A percentile compares a stretch with the other conserved stretches of the same genome.
These are phyloP conservation scores for Aegotheles bennettii DNA, from an alignment of 2,113 vertebrate species.

Conservation along the genomic window DNA sequence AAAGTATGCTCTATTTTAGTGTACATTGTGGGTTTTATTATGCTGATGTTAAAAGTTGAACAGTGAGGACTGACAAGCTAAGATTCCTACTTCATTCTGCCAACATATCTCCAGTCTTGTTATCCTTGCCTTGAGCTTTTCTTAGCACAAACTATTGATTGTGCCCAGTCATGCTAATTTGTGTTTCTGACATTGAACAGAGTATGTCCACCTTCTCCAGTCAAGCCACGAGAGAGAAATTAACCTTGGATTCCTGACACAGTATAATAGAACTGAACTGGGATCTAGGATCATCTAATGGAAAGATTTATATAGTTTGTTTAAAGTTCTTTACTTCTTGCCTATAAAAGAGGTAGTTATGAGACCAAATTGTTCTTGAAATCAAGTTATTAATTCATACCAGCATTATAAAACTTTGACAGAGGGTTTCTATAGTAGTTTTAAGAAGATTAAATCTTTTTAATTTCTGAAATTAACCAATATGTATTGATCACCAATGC, in stretches of 20 bases:
- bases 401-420: not conserved
- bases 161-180: not conserved
- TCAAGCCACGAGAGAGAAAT: not conserved
- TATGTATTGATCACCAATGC: not conserved
- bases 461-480: not conserved
- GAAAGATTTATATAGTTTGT: not conserved
- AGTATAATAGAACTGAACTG: not conserved
- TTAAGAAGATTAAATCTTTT: not conserved
- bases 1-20: not conserved
- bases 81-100: not conserved
- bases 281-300: not conserved
- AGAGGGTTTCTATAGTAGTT: not conserved
- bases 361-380: not conserved
- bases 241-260: not conserved
- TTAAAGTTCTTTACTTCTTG: not conserved
- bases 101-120: not conserved
- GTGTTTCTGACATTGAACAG: not conserved
- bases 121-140: conserved; percentile 29
- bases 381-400: not conserved
- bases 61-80: not conserved
- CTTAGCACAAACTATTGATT: conserved; percentile 37
- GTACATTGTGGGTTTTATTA: not conserved
- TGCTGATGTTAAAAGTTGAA: not conserved
- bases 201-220: not conserved
- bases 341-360: not conserved